Evolutionary conservation across 2,797 vertebrate species (phyloP), one percentile per base, ranked within the genome.

Genomic region (Lepilemur septentrionalis): DNA sequence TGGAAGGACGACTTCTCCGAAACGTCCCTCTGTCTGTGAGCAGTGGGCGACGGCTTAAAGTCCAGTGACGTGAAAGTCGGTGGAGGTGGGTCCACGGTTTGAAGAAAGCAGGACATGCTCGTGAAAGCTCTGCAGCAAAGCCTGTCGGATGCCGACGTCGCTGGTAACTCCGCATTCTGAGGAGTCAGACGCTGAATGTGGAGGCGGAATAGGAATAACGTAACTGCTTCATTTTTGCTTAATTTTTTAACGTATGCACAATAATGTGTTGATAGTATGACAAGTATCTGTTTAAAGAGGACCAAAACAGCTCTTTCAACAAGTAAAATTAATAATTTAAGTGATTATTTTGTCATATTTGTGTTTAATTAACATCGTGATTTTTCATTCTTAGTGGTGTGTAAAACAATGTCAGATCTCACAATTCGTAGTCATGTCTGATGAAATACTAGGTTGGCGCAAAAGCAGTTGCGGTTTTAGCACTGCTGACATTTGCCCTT

Each of bases 121-220:
- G 20, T 4, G 9, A 20, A 75, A 6, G 15, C 1, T 2, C 2
- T 2, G 4, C 30, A 5, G 8, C 8, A 2, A 32, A 75, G 9
- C 73, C 18, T 50, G 46, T 14, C 4, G 48, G 7, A 4, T 13
- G 17, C 18, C 1, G 50, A 52, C 5, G 50, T 18, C 18, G 6
- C 50, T 52, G 50, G 50, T 48, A 18, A 20, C 50, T 20, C 50
- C 0, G 50, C 50, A 20, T 52, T 18, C 50, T 52, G 50, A 78
- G 32, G 6, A 52, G 5, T n/a, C 48, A 52, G 75, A 50, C 9
- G 25, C 20, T 13, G 20, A 52, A 6, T 22, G 0, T 17, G 32
- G 12, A 11, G 32, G n/a, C 14, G 5, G 18, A 5, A 22, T 15
- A 32, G 73, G 18, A 22, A n/a, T 11, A 13, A 13, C 18, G 10